Base-by-base conservation (phyloP, 1,140 invertebrate genomes). In the Danaus melanippus region DNA sequence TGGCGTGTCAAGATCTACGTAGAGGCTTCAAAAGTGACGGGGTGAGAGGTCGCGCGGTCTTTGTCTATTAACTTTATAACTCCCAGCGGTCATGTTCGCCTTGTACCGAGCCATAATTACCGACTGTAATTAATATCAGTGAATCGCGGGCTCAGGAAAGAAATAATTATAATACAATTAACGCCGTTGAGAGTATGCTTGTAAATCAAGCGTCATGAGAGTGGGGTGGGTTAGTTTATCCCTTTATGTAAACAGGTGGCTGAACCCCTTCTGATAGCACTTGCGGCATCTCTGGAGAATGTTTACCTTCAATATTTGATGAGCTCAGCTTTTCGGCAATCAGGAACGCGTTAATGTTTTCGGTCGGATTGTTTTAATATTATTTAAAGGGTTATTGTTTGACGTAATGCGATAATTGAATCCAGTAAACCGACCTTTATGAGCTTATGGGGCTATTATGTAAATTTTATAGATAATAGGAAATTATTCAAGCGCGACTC, bases 71-170 rank as follows among this genome's bases (percentile, higher is more conserved):
- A 50, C 48, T 50, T 41, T 50, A 50, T 50, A 50, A 32, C 48
- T 62, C 62, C 58, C 56, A 47, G 46, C 59, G 55, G 49, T 10
- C 58, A 53, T 71, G 60, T 44, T 50, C 41, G 54, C 66, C 56
- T 62, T 40, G 67, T 69, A 65, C 69, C 61, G 60, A 15, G 15
- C 52, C n/a, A 21, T 57, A 66, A 73, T 70, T 70, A 68, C 46
- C 57, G 52, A 12, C 17, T 53, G 56, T 62, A 65, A 67, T 71
- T 67, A 66, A 42, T 44, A 51, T 56, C 17, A 11, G 39, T 44
- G 50, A 52, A 44, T n/a, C 46, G 46, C 46, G n/a, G n/a, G 12
- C 46, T 46, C 45, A 9, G 42, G 42, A 54, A 46, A 15, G 15
- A 54, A 21, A 54, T 48, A 47, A 54, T 12, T 48, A 54, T 42